phyloP scores from a whole-genome alignment of 2,113 vertebrate genomes.

The Bostrychus sinensis region DNA sequence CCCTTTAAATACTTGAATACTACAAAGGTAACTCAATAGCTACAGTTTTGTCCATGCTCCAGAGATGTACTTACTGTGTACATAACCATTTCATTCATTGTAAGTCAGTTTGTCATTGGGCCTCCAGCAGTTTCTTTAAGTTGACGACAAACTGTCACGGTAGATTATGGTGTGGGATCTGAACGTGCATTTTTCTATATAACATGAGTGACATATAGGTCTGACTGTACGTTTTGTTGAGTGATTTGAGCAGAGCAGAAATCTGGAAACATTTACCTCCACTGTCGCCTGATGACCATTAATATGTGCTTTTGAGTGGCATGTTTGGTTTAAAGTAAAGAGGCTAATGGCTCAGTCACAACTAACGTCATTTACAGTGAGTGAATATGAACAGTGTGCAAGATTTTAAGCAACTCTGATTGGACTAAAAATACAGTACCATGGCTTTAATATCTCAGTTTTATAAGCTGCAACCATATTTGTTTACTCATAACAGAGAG shows the following conservation, averaged over 20 bases:
- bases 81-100: background rate
- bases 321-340: constrained; percentile 33
- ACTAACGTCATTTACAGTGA: background rate
- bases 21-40: background rate
- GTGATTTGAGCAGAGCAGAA: constrained; percentile 4
- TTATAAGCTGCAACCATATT: background rate
- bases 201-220: background rate
- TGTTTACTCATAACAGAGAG: too few species aligned
- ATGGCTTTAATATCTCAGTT: background rate
- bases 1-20: too few species aligned
- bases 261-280: constrained; percentile 40
- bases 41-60: background rate
- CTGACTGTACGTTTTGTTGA: background rate
- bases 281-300: constrained; percentile 24
- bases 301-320: constrained; percentile 29
- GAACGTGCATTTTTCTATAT: background rate
- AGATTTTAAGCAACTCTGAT: background rate
- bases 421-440: background rate
- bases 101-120: constrained; percentile 5
- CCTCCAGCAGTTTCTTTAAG: background rate
- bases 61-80: background rate
- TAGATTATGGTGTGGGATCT: background rate
- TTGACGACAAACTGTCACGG: background rate
- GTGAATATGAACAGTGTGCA: constrained; percentile 4
- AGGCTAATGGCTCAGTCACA: background rate